Evolutionary conservation across 1,140 invertebrate species (phyloP).

Genomic region (Ganaspis sp.): DNA sequence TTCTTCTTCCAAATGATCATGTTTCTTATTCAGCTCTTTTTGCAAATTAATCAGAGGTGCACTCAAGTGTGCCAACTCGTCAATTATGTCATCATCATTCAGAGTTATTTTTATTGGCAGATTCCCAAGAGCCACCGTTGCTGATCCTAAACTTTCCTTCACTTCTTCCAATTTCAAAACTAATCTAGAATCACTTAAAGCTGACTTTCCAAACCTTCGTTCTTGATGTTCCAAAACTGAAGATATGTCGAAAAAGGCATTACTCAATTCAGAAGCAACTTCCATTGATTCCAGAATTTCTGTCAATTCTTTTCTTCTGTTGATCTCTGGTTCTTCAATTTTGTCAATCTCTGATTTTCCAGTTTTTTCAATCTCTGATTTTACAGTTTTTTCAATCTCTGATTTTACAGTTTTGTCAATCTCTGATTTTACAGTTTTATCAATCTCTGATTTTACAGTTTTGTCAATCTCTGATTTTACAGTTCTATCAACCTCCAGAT

Average conservation of each 20-base stretch:
- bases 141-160: conserved; percentile 55
- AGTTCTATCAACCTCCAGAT: no score
- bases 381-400: no score
- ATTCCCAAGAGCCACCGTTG: conserved; percentile 51
- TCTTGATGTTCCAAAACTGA: conserved; percentile 57
- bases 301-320: conserved; percentile 36
- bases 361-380: no score
- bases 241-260: conserved; percentile 61
- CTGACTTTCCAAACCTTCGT: not conserved
- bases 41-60: conserved; percentile 62
- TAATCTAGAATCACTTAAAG: conserved; percentile 46
- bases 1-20: conserved; percentile 54
- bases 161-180: conserved; percentile 58
- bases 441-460: no score
- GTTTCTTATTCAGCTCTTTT: conserved; percentile 54
- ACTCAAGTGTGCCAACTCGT: conserved; percentile 60
- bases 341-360: no score
- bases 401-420: no score
- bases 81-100: conserved; percentile 51
- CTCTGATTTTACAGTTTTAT: no score
- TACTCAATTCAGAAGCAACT: conserved; percentile 56
- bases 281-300: conserved; percentile 49
- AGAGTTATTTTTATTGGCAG: conserved; percentile 46
- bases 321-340: conserved; percentile 35
- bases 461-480: no score